Conservation (phyloP, 92 coral and sea anemone species). For the Porites divaricata region DNA sequence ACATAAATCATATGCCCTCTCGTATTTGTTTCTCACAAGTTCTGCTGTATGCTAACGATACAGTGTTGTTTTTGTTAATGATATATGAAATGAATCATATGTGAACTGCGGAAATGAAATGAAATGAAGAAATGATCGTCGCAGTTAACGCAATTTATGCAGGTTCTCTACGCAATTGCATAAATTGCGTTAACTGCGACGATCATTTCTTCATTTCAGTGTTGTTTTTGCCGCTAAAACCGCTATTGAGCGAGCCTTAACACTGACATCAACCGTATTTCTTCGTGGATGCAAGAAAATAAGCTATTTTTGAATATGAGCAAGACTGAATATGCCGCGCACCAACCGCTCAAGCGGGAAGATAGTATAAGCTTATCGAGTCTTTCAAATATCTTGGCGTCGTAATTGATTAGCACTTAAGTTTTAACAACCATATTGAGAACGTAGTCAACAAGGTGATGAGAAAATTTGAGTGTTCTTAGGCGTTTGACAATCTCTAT, state of each 20-base stretch:
- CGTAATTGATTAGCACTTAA: conserved; percentile 23
- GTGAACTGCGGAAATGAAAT: too few relatives aligned
- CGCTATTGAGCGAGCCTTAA: not conserved
- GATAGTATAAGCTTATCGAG: conserved; percentile 1
- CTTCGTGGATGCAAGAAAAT: conserved; percentile 34
- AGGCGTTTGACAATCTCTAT: conserved; percentile 15
- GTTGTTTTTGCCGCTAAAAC: conserved; percentile 20
- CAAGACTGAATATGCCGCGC: not conserved
- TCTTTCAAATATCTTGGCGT: conserved; percentile 31
- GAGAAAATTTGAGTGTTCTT: conserved; percentile 13
- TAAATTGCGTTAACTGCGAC: too few relatives aligned
- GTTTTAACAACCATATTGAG: conserved; percentile 23
- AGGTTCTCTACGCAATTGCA: too few relatives aligned
- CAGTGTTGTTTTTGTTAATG: conserved; percentile 18
- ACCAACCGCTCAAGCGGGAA: conserved; percentile 17
- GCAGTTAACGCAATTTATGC: too few relatives aligned
- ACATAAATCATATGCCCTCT: not conserved
- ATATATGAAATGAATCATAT: too few relatives aligned
- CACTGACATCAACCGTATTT: conserved; percentile 11
- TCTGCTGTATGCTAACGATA: conserved; percentile 6
- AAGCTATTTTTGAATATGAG: conserved; percentile 20
- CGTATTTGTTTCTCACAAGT: too few relatives aligned
- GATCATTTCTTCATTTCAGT: too few relatives aligned
- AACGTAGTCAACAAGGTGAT: not conserved
- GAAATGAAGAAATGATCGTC: too few relatives aligned